Percentiles rank a stretch among this genome's conserved stretches.
phyloP scores from a whole-genome alignment of 2,888 invertebrate genomes.

The Anoplius nigerrimus region DNA sequence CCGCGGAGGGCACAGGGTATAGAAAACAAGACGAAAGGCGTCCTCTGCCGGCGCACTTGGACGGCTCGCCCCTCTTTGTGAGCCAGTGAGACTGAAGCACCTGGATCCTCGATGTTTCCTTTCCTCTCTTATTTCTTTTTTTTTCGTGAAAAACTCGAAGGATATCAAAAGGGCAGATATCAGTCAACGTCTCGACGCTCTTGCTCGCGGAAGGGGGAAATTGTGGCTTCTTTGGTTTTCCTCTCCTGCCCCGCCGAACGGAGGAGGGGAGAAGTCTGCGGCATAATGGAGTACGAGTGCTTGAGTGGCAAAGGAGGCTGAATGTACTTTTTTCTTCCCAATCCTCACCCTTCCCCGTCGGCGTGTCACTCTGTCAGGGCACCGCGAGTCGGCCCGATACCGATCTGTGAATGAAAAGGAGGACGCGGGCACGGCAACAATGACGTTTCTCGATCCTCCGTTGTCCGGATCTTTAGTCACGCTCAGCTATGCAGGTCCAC shows the following conservation, averaged over 20 bases:
- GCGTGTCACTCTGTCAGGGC: conserved; percentile 24
- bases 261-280: conserved; percentile 11
- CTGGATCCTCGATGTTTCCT: conserved; percentile 12
- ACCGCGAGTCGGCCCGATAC: conserved; percentile 30
- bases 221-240: conserved; percentile 44
- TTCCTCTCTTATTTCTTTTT: too few relatives aligned
- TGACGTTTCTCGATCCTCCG: conserved; percentile 28
- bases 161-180: conserved; percentile 40
- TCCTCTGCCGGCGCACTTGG: conserved; percentile 12
- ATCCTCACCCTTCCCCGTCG: conserved; percentile 19
- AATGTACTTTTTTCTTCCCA: conserved; percentile 29
- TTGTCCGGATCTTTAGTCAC: conserved; percentile 28
- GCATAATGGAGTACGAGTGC: conserved; percentile 42
- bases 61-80: conserved; percentile 2
- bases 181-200: conserved; percentile 23
- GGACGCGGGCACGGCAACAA: conserved; percentile 32
- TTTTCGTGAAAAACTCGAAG: conserved; percentile 20
- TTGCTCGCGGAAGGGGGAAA: conserved; percentile 35
- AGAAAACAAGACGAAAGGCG: conserved; percentile 31
- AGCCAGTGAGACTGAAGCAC: conserved; percentile 9
- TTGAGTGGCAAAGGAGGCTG: conserved; percentile 31
- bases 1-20: conserved; percentile 14
- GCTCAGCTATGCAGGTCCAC: conserved; percentile 27
- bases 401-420: conserved; percentile 46
- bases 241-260: conserved; percentile 2